Conservation (phyloP, 2,888 invertebrate species). For the Ashinkailepas kermadecensis region DNA sequence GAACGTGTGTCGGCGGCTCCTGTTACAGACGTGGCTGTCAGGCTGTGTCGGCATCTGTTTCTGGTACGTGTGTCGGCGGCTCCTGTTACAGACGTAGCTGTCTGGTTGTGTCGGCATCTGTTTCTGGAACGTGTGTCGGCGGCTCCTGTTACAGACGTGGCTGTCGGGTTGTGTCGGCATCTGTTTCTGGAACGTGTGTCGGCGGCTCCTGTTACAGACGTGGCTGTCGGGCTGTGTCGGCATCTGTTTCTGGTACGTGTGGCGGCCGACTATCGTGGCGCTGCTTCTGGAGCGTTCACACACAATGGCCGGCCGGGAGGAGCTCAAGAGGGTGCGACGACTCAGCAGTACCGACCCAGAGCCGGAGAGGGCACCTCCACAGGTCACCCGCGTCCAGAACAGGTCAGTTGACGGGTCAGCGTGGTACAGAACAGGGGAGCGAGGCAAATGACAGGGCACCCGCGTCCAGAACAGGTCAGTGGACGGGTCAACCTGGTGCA, state of each 20-base stretch:
- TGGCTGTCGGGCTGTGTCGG: constrained; percentile 8
- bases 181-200: too few relatives aligned
- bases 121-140: neutral
- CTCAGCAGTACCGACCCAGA: constrained; percentile 25
- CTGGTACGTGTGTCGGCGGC: neutral
- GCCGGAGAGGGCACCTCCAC: neutral
- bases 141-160: too few relatives aligned
- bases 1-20: too few relatives aligned
- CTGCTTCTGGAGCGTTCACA: constrained; percentile 9
- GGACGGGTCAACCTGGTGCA: neutral
- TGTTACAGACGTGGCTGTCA: too few relatives aligned
- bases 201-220: neutral
- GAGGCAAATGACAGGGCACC: neutral
- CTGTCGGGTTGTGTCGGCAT: too few relatives aligned
- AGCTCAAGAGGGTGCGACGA: constrained; percentile 24
- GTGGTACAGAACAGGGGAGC: constrained; percentile 10
- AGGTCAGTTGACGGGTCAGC: neutral
- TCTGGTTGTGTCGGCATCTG: neutral
- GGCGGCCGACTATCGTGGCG: neutral
- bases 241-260: constrained; percentile 2
- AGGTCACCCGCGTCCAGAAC: constrained; percentile 22
- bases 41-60: too few relatives aligned
- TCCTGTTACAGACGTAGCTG: neutral
- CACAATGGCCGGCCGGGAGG: constrained; percentile 11
- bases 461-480: neutral